phyloP scores from a whole-genome alignment of 2,797 vertebrate genomes.

The Etheostoma perlongum region DNA sequence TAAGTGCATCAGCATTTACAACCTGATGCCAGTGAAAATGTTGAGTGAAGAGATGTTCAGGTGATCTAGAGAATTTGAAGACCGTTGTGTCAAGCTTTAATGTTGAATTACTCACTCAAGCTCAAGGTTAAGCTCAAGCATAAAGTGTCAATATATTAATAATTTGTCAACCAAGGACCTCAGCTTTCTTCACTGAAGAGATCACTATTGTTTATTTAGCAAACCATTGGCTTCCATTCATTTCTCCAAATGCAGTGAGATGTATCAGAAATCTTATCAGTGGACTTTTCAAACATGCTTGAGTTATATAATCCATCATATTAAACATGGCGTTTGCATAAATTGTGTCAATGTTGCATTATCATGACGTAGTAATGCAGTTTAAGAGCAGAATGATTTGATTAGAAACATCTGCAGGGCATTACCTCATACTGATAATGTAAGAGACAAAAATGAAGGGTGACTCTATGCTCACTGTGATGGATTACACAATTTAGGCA shows the following conservation, averaged over 20 bases:
- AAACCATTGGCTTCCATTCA: constrained; percentile 5
- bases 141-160: not conserved
- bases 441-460: constrained; percentile 39
- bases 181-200: not conserved
- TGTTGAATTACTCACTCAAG: not conserved
- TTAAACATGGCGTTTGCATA: constrained; percentile 40
- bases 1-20: constrained; percentile 46
- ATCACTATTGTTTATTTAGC: not conserved
- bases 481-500: constrained; percentile 19
- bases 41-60: constrained; percentile 5
- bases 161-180: not conserved
- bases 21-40: constrained; percentile 18
- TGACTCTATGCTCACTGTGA: constrained; percentile 43
- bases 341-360: constrained; percentile 53
- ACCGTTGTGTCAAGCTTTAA: not conserved
- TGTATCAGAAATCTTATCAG: not conserved
- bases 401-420: constrained; percentile 65
- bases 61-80: not conserved
- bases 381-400: constrained; percentile 57
- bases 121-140: not conserved
- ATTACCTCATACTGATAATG: constrained; percentile 64
- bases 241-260: not conserved
- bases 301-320: constrained; percentile 34
- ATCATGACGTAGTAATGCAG: constrained; percentile 48
- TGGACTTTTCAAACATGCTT: constrained; percentile 12